A percentile compares a stretch with the other conserved stretches of the same genome.
These are phyloP conservation scores for Amaurobius ferox DNA, from an alignment of 2,888 invertebrate genomes.

Conservation along the genomic window DNA sequence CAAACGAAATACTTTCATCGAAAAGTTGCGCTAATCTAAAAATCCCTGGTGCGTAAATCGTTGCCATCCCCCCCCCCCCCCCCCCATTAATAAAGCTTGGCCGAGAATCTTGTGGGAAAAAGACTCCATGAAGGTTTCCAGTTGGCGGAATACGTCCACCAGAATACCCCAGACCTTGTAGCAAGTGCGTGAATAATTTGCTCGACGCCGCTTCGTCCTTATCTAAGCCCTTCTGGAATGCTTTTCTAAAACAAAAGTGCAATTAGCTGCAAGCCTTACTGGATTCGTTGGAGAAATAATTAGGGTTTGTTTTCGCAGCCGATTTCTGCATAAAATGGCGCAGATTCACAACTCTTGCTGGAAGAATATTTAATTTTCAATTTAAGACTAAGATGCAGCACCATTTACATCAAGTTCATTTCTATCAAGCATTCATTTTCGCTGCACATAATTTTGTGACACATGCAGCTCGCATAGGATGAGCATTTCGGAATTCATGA, in stretches of 20 bases:
- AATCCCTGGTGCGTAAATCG: neutral
- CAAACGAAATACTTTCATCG: neutral
- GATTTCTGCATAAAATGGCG: neutral
- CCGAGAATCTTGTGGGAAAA: neutral
- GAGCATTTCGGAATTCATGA: neutral
- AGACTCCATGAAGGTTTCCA: neutral
- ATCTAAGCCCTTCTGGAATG: neutral
- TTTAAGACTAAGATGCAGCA: neutral
- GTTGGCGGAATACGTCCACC: neutral
- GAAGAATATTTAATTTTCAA: neutral
- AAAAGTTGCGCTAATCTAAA: neutral
- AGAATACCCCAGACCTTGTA: neutral
- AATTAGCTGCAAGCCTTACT: neutral
- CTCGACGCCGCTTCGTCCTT: neutral
- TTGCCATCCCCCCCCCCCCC: no score
- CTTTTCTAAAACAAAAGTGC: neutral
- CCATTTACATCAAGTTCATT: neutral
- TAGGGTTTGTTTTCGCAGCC: neutral
- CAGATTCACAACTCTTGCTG: neutral
- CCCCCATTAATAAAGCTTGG: neutral
- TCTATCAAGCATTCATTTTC: neutral
- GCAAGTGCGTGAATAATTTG: neutral
- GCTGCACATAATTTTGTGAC: neutral
- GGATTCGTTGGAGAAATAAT: neutral
- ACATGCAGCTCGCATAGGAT: no score